phyloP scores from a whole-genome alignment of 2,888 invertebrate species.

The Caenorhabditis japonica region DNA sequence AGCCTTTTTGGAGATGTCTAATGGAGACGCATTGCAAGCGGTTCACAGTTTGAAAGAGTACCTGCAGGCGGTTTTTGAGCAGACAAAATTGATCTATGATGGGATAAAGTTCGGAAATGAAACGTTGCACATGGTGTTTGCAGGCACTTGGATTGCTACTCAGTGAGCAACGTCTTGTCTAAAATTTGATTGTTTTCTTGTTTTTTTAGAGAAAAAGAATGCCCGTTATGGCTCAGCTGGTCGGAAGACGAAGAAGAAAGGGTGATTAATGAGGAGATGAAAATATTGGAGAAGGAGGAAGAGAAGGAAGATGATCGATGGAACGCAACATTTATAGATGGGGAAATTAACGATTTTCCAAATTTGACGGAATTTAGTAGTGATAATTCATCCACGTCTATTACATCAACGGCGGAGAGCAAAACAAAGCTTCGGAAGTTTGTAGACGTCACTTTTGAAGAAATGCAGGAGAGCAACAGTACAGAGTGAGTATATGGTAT shows the following conservation, averaged over 20 bases:
- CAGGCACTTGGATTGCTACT: constrained; percentile 41
- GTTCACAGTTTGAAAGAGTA: constrained; percentile 60
- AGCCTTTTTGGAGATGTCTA: constrained; percentile 61
- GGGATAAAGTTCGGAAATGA: constrained; percentile 40
- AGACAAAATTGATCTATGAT: constrained; percentile 53
- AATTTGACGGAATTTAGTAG: constrained; percentile 14
- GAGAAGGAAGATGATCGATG: constrained; percentile 21
- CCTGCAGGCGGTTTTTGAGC: constrained; percentile 65
- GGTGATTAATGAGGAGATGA: constrained; percentile 27
- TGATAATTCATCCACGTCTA: too few relatives aligned
- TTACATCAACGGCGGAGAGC: constrained; percentile 3
- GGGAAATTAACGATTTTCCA: constrained; percentile 23
- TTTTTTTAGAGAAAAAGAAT: constrained; percentile 53
- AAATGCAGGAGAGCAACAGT: constrained; percentile 54
- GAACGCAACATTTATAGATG: constrained; percentile 6
- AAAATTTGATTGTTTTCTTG: not conserved
- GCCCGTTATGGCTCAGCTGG: constrained; percentile 54
- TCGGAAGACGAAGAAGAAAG: constrained; percentile 38
- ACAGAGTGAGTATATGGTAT: constrained; percentile 56
- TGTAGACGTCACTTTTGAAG: constrained; percentile 46
- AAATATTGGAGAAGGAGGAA: constrained; percentile 23
- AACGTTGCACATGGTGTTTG: constrained; percentile 39
- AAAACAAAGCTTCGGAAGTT: constrained; percentile 29
- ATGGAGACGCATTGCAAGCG: constrained; percentile 52
- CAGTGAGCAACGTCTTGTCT: constrained; percentile 28